These are phyloP conservation scores for Aplocera efformata DNA, from an alignment of 2,888 invertebrate species.

Conservation along the genomic window DNA sequence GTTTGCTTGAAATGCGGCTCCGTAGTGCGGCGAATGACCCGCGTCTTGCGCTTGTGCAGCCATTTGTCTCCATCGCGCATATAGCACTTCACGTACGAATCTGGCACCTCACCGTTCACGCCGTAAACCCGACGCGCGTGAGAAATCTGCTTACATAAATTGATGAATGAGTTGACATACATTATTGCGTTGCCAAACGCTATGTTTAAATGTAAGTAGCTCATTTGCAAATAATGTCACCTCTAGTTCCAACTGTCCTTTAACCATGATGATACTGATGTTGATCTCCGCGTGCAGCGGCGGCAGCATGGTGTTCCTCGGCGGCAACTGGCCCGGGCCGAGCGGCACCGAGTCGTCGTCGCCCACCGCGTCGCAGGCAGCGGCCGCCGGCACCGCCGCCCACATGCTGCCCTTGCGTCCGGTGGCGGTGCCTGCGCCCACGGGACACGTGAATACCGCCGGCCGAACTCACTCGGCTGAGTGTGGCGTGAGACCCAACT, in stretches of 20 bases:
- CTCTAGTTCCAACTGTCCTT: constrained; percentile 95
- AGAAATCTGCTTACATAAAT: constrained; percentile 50
- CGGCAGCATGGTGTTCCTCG: constrained; percentile 85
- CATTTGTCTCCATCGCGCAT: constrained; percentile 93
- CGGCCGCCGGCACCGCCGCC: constrained; percentile 74
- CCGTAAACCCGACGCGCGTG: constrained; percentile 73
- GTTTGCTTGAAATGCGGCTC: constrained; percentile 94
- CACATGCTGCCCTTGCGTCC: constrained; percentile 80
- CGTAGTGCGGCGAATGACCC: constrained; percentile 88
- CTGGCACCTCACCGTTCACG: constrained; percentile 86
- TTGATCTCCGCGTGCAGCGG: constrained; percentile 90
- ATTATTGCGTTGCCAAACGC: no score
- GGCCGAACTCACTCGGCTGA: constrained; percentile 4
- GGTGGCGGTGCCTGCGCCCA: constrained; percentile 71
- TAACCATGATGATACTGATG: constrained; percentile 92
- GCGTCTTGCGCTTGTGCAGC: constrained; percentile 95
- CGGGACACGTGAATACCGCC: constrained; percentile 23
- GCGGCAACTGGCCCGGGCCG: constrained; percentile 91
- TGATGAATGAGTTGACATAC: no score
- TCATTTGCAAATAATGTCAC: constrained; percentile 42
- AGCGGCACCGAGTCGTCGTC: constrained; percentile 80
- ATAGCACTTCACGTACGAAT: constrained; percentile 97
- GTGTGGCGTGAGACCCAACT: constrained; percentile 1
- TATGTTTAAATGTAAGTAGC: no score
- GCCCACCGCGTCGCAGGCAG: constrained; percentile 55